phyloP scores from a whole-genome alignment of 2,888 invertebrate species.

The Scaptomyza parva region DNA sequence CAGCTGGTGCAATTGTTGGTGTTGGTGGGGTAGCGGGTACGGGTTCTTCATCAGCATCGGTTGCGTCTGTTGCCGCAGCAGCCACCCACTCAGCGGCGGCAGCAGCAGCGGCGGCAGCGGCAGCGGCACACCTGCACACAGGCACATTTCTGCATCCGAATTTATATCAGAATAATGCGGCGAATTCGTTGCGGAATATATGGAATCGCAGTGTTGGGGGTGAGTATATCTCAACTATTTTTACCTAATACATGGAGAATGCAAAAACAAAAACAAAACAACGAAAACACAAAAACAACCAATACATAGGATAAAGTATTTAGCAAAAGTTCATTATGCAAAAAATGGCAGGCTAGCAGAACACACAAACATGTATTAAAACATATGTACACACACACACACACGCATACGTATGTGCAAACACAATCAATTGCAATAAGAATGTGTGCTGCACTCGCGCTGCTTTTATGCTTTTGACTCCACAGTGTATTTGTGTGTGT shows the following conservation, averaged over 20 bases:
- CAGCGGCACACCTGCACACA: constrained; percentile 82
- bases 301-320: too few relatives aligned
- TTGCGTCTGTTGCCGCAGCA: constrained; percentile 55
- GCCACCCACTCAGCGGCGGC: constrained; percentile 70
- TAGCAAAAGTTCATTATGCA: constrained; percentile 43
- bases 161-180: constrained; percentile 88
- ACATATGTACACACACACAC: neutral
- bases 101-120: constrained; percentile 70
- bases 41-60: constrained; percentile 36
- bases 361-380: constrained; percentile 9
- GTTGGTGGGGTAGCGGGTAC: constrained; percentile 14
- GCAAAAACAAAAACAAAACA: constrained; percentile 10
- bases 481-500: constrained; percentile 28
- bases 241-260: constrained; percentile 10
- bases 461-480: constrained; percentile 68
- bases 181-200: constrained; percentile 85
- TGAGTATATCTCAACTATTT: constrained; percentile 75
- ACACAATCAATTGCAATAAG: constrained; percentile 76
- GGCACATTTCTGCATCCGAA: constrained; percentile 88
- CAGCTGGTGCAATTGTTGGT: constrained; percentile 45
- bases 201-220: constrained; percentile 85
- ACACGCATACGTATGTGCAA: neutral
- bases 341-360: constrained; percentile 37
- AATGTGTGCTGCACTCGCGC: constrained; percentile 73
- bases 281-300: too few relatives aligned